Evolutionary conservation across 64 coral and sea anemone species (phyloP).

Genomic region (Pocillopora damicornis): DNA sequence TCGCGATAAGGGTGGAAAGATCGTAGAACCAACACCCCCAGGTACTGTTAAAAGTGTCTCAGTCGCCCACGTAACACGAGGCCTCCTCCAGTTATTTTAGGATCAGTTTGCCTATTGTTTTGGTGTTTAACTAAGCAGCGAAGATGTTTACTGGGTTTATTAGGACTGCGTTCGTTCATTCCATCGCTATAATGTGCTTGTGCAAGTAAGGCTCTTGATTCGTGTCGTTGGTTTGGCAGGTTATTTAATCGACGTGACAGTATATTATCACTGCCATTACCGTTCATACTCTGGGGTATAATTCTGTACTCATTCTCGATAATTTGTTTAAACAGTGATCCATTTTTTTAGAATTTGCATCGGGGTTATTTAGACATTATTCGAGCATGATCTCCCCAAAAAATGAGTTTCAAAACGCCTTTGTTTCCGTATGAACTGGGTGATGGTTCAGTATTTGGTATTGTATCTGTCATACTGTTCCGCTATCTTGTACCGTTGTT

Average conservation of each 20-base stretch:
- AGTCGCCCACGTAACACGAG: slow-evolving; percentile 36
- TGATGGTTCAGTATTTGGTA: neutral
- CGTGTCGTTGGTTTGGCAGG: slow-evolving; percentile 17
- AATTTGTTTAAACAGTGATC: neutral
- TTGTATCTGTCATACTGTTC: slow-evolving; percentile 11
- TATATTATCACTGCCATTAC: slow-evolving; percentile 27
- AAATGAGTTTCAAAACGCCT: neutral
- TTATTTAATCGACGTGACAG: slow-evolving; percentile 16
- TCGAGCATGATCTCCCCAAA: neutral
- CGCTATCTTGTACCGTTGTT: neutral
- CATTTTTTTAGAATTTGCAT: neutral
- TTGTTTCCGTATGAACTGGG: neutral
- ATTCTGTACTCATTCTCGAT: slow-evolving; percentile 10
- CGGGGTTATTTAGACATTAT: neutral
- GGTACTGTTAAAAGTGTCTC: neutral
- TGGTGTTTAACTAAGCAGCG: slow-evolving; percentile 22
- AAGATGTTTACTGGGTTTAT: neutral
- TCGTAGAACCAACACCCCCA: slow-evolving; percentile 35
- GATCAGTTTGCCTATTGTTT: slow-evolving; percentile 36
- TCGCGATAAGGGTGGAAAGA: slow-evolving; percentile 15
- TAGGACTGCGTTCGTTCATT: neutral
- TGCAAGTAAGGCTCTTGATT: neutral
- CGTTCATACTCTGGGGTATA: neutral
- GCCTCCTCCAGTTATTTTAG: neutral
- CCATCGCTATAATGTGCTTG: neutral